Percentiles rank a stretch among this genome's conserved stretches.
phyloP scores from a whole-genome alignment of 2,797 vertebrate genomes.

The Selene dorsalis region DNA sequence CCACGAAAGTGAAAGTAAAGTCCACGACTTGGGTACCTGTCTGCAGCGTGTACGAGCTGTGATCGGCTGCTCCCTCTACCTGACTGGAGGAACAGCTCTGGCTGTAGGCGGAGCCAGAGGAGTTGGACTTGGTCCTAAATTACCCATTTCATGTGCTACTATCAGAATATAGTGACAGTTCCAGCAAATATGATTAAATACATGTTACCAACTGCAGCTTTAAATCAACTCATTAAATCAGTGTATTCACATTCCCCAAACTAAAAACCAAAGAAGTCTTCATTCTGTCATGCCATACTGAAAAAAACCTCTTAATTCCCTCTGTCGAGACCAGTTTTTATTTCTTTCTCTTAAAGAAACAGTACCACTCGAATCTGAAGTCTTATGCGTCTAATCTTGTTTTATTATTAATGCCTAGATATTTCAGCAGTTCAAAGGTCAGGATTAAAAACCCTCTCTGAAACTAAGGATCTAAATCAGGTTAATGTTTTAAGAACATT shows the following conservation, averaged over 20 bases:
- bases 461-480: neutral
- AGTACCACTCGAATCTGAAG: neutral
- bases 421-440: neutral
- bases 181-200: no score
- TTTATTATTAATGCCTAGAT: neutral
- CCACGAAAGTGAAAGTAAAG: no score
- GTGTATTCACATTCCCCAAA: neutral
- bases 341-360: neutral
- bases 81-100: no score
- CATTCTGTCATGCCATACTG: conserved; percentile 45
- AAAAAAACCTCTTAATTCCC: neutral
- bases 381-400: neutral
- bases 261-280: conserved; percentile 2
- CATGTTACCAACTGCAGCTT: no score
- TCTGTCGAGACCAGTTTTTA: neutral
- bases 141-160: no score
- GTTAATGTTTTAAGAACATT: neutral
- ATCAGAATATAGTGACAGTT: no score
- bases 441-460: neutral
- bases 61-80: no score
- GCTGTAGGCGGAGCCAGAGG: no score
- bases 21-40: no score
- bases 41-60: no score
- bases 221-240: neutral
- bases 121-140: no score